Base-by-base conservation (phyloP, 2,888 invertebrate species). In the Zygogramma bicolorata region DNA sequence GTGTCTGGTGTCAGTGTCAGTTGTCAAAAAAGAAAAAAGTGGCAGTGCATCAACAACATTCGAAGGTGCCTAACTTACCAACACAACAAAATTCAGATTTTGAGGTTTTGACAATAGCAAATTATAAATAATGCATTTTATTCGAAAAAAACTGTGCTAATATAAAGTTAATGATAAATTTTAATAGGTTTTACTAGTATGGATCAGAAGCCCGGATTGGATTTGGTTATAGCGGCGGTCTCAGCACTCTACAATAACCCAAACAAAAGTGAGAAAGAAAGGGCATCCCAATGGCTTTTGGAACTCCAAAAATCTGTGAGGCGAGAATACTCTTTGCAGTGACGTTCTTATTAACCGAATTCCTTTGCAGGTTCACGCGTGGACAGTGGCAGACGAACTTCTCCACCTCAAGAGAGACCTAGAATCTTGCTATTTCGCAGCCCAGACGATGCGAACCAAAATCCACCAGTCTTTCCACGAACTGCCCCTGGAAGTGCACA, bases 401-500 rank as follows among this genome's bases (percentile, higher is more conserved):
- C 89, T 99, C 66, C 95, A 95, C 79, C 92, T 95, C 81, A 96
- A 97, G 84, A 91, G 93, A 76, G 96, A 97, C 87, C 88, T 96
- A 75, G 94, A 97, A 82, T 96, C 97, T 3, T 97, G 97, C 87
- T 98, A 98, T 85, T 99, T 99, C 89, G 99, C 98, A 60, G 98
- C 99, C 10, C 99, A 99, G 87, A 99, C 99, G 1, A 96, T 99
- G 94, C 91, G 98, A 81, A 95, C 95, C 27, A 99, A 99, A 90
- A 97, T 97, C 62, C 96, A 96, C 85, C 91, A 93, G 76, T 95
- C 94, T 71, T 95, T 99, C 85, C 94, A 96, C 81, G 98, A 99
- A 87, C 88, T 99, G 75, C 98, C 98, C 0, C 85, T 90, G 6
- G 93, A 94, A 79, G 94, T 97, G 5, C 94, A 97, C 79, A 88